Conservation (phyloP, 1,140 invertebrate genomes). For the Brachionus koreanus region DNA sequence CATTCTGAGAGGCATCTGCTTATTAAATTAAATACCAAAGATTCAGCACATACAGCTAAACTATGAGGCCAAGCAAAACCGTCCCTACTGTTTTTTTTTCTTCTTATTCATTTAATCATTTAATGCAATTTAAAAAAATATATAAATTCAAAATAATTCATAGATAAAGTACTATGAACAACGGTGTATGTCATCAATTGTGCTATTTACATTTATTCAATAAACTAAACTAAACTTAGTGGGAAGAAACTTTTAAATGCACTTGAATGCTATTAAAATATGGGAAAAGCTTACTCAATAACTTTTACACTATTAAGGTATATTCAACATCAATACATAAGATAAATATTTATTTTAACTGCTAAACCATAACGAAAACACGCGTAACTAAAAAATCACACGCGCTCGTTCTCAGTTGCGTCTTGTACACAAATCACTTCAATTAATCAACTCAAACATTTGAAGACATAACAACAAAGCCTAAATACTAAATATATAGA, state of each 20-base stretch:
- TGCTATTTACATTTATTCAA: too few species aligned
- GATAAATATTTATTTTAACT: slow-evolving; percentile 16
- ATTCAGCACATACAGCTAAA: too few species aligned
- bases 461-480: background rate
- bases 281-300: slow-evolving; percentile 5
- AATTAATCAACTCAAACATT: slow-evolving; percentile 2
- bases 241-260: background rate
- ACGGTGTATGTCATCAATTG: too few species aligned
- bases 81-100: too few species aligned
- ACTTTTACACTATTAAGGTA: background rate
- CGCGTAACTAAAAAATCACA: background rate
- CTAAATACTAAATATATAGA: slow-evolving; percentile 1
- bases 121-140: too few species aligned
- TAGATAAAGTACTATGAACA: too few species aligned
- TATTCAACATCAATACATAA: background rate
- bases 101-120: too few species aligned
- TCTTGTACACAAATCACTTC: background rate
- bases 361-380: slow-evolving; percentile 26
- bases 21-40: too few species aligned
- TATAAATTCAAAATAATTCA: too few species aligned
- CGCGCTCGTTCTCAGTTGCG: slow-evolving; percentile 13
- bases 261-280: background rate
- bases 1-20: too few species aligned
- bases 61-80: too few species aligned
- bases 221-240: too few species aligned